Evolutionary conservation across 23 tunicate genomes (phyloP).

Genomic region (Ciona savignyi): DNA sequence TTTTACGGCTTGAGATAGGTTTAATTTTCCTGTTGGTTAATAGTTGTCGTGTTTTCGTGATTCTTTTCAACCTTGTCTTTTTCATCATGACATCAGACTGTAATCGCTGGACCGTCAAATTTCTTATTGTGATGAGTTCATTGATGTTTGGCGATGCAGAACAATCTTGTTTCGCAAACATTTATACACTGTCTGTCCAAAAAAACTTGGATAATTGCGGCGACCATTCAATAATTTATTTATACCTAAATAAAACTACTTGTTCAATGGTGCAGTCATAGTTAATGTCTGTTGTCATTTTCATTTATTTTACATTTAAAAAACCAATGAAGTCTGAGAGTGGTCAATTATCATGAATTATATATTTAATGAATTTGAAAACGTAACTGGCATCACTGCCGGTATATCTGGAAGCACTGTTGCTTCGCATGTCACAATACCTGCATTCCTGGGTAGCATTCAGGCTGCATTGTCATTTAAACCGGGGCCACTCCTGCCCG

Average conservation of each 20-base stretch:
- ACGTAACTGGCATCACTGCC: background rate
- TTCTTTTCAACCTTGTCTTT: background rate
- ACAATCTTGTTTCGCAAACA: background rate
- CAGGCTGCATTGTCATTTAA: background rate
- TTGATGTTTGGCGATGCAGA: conserved; percentile 17
- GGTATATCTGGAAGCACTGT: background rate
- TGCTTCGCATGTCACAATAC: background rate
- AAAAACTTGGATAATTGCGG: background rate
- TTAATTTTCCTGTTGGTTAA: too few relatives aligned
- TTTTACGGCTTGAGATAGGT: too few relatives aligned
- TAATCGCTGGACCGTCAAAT: conserved; percentile 1
- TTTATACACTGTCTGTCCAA: background rate
- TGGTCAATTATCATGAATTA: too few relatives aligned
- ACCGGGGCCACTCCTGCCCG: background rate
- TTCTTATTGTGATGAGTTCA: conserved; percentile 6
- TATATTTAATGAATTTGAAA: too few relatives aligned
- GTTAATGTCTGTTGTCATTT: background rate
- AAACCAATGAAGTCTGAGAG: too few relatives aligned
- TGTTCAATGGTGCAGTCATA: background rate
- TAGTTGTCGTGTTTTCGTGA: background rate
- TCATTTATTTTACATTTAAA: too few relatives aligned
- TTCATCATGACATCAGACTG: background rate
- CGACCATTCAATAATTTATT: too few relatives aligned
- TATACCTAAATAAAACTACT: too few relatives aligned
- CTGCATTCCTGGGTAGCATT: background rate